phyloP scores from a whole-genome alignment of 1,140 invertebrate species.

The Drosophila rhopaloa region DNA sequence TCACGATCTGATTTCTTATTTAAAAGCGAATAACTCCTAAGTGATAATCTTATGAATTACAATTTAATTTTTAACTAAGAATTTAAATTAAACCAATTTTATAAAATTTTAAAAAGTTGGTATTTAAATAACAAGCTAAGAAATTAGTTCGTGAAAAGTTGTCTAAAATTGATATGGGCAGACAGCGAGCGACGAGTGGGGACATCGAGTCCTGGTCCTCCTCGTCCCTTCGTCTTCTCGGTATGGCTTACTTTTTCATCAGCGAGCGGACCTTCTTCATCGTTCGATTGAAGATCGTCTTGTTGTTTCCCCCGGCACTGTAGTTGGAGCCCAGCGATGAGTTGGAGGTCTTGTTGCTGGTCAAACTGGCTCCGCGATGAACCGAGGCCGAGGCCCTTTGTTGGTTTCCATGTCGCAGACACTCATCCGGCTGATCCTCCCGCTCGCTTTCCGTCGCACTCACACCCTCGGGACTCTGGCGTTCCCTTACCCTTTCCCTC shows the following conservation, averaged over 20 bases:
- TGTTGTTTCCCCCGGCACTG: conserved; percentile 70
- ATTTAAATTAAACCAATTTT: too few species aligned
- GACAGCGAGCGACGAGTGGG: conserved; percentile 49
- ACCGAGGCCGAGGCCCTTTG: conserved; percentile 77
- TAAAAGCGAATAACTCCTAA: neutral
- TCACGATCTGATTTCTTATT: conserved; percentile 26
- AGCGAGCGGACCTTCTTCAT: conserved; percentile 89
- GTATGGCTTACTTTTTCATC: conserved; percentile 87
- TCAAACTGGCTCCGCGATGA: conserved; percentile 75
- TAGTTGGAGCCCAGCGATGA: conserved; percentile 74
- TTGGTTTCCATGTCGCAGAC: conserved; percentile 54
- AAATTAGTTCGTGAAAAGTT: conserved; percentile 24
- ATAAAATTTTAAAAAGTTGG: neutral
- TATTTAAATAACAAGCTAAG: neutral
- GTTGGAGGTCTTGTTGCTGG: conserved; percentile 71
- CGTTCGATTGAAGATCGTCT: conserved; percentile 89
- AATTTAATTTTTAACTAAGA: too few species aligned
- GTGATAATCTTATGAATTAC: too few species aligned
- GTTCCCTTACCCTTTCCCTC: conserved; percentile 23
- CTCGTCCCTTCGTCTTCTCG: conserved; percentile 36
- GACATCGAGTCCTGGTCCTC: conserved; percentile 38
- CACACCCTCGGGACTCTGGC: conserved; percentile 79
- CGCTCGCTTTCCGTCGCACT: conserved; percentile 79
- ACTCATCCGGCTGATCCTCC: conserved; percentile 57
- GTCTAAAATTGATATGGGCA: conserved; percentile 12